Evolutionary conservation across 2,797 vertebrate genomes (phyloP).

Genomic region (Rhinichthys osculus): DNA sequence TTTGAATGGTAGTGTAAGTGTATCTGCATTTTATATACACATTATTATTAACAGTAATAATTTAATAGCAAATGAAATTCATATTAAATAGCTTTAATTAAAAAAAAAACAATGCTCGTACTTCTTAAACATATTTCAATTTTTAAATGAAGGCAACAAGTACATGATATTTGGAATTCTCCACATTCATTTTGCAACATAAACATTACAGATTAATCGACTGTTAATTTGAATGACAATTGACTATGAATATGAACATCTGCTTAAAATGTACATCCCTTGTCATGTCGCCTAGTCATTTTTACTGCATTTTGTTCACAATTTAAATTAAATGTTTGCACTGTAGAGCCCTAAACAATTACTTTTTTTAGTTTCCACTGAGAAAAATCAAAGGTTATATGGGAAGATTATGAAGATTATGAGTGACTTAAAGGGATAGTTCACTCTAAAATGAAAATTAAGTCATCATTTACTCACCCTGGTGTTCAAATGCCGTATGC

Average conservation of each 20-base stretch:
- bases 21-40: background rate
- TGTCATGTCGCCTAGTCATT: background rate
- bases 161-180: background rate
- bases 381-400: no score
- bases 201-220: background rate
- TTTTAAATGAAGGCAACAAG: background rate
- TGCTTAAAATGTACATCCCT: background rate
- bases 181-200: background rate
- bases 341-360: background rate
- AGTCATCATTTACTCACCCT: no score
- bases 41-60: background rate
- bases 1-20: background rate
- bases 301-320: background rate
- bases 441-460: no score
- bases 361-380: no score
- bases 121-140: no score
- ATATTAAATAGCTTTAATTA: no score
- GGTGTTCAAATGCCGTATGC: no score
- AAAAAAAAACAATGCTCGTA: no score
- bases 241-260: background rate
- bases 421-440: no score
- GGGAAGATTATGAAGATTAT: background rate
- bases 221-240: background rate
- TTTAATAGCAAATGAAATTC: background rate
- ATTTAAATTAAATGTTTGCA: background rate